Conservation (phyloP, 1,140 invertebrate genomes). For the Calliopsis andreniformis region DNA sequence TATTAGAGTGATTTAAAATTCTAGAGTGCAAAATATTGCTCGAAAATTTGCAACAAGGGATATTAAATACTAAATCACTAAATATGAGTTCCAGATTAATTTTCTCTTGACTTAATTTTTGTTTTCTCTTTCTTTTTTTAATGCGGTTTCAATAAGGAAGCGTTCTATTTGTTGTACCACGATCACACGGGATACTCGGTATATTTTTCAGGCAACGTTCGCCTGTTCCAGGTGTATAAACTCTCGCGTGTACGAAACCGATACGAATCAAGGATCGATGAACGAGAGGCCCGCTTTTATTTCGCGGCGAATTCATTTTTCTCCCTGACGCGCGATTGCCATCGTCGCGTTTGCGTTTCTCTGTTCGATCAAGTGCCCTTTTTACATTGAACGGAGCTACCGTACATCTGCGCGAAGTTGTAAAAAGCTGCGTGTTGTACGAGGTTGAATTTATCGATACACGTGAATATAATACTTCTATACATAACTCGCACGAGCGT, state of each 20-base stretch:
- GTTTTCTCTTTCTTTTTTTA: too few species aligned
- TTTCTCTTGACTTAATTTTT: too few species aligned
- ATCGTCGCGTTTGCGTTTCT: constrained; percentile 63
- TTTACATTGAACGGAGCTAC: constrained; percentile 71
- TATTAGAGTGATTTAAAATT: too few species aligned
- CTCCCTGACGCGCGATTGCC: neutral
- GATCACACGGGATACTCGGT: neutral
- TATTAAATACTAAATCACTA: too few species aligned
- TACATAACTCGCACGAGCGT: constrained; percentile 47
- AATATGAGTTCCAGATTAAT: too few species aligned
- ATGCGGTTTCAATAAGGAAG: too few species aligned
- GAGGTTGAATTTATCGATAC: constrained; percentile 21
- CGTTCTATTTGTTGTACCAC: neutral
- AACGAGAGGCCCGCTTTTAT: constrained; percentile 24
- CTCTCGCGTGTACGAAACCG: neutral
- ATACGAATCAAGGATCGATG: neutral
- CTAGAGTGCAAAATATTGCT: too few species aligned
- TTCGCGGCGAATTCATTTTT: constrained; percentile 45
- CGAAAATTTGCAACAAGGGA: too few species aligned
- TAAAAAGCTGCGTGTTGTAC: constrained; percentile 26
- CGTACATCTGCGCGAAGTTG: constrained; percentile 60
- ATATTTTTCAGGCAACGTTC: neutral
- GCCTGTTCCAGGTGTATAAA: neutral
- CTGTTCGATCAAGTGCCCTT: constrained; percentile 79
- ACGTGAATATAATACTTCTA: constrained; percentile 56